Evolutionary conservation across 2,113 vertebrate genomes (phyloP).

Genomic region (Pagrus major): DNA sequence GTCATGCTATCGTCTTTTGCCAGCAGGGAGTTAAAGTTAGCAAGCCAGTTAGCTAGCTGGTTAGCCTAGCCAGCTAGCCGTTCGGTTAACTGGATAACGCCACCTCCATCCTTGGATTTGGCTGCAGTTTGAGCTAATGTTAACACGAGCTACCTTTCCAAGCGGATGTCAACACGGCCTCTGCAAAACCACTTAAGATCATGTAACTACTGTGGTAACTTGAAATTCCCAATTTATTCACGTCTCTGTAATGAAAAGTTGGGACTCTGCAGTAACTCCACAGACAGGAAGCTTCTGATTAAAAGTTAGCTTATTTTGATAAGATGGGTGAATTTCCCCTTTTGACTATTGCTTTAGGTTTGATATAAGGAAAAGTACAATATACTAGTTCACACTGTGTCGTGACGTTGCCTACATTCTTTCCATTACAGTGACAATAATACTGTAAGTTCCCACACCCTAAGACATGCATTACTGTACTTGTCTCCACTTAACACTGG

Average conservation of each 20-base stretch:
- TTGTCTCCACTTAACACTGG: neutral
- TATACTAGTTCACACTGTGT: neutral
- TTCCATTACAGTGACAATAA: constrained; percentile 15
- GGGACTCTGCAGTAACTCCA: neutral
- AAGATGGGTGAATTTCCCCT: neutral
- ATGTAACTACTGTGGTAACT: neutral
- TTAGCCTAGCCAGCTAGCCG: constrained; percentile 72
- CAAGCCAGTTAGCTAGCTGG: constrained; percentile 50
- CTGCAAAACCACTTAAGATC: neutral
- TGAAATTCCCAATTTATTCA: neutral
- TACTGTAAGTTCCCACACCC: constrained; percentile 14
- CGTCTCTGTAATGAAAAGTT: neutral
- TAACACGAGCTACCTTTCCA: neutral
- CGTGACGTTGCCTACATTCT: constrained; percentile 21
- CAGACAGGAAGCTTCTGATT: constrained; percentile 1
- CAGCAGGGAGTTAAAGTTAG: constrained; percentile 48
- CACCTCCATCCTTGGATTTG: constrained; percentile 58
- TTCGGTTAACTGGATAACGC: constrained; percentile 47
- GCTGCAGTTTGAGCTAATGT: constrained; percentile 28
- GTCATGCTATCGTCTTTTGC: neutral
- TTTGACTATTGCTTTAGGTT: neutral
- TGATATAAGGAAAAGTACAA: neutral
- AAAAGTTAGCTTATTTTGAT: neutral
- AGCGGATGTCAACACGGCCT: constrained; percentile 8
- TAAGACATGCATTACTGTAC: neutral